These are phyloP conservation scores for Puma concolor DNA, from an alignment of 2,113 vertebrate species.

Conservation along the genomic window DNA sequence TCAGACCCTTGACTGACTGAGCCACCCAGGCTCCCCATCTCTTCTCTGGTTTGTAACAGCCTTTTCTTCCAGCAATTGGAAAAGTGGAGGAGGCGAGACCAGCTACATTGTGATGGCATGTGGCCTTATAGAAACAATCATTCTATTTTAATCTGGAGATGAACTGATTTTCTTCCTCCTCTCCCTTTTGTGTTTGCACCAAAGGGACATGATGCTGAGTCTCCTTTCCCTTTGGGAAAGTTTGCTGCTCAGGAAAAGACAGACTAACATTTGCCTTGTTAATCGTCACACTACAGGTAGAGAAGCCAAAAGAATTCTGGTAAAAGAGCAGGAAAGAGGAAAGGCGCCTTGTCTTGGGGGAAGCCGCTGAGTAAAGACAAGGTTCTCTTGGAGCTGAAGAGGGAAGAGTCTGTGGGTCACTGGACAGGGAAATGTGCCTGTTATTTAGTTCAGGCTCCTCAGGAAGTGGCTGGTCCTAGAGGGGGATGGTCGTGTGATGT, in stretches of 20 bases:
- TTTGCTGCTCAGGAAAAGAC: background rate
- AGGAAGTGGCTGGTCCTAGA: background rate
- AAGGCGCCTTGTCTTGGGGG: background rate
- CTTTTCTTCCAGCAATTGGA: background rate
- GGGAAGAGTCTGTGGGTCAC: background rate
- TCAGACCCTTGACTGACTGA: too few relatives aligned
- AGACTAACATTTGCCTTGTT: background rate
- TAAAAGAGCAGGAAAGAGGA: background rate
- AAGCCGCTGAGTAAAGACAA: background rate
- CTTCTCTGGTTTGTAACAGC: background rate
- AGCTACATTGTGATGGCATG: background rate
- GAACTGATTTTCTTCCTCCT: background rate
- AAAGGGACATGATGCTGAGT: background rate
- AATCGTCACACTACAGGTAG: background rate
- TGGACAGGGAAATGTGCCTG: background rate
- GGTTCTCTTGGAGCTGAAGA: background rate
- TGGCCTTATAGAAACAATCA: background rate
- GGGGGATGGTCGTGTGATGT: background rate
- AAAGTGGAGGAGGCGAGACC: background rate
- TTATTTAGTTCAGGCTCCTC: background rate
- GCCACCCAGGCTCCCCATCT: too few relatives aligned
- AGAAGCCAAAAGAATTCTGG: background rate
- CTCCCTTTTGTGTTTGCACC: background rate
- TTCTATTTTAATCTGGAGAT: background rate
- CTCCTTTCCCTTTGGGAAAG: background rate